phyloP scores from a whole-genome alignment of 2,113 vertebrate genomes.

The Parus major region DNA sequence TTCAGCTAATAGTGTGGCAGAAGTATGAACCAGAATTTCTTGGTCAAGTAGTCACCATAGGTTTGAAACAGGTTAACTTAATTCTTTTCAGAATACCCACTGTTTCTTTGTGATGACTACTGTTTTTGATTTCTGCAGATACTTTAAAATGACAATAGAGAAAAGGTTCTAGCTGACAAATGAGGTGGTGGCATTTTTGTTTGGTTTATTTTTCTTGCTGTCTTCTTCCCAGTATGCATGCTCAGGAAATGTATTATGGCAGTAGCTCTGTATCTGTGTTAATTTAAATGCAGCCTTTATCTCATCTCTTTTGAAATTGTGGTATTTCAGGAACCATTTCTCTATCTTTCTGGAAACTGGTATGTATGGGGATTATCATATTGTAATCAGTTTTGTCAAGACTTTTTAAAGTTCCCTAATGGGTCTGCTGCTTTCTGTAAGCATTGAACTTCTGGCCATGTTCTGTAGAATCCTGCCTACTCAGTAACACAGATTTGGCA shows the following conservation, averaged over 20 bases:
- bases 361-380: not conserved
- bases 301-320: not conserved
- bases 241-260: not conserved
- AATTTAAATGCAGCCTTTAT: not conserved
- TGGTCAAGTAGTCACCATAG: not conserved
- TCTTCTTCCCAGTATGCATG: accelerated
- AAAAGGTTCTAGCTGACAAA: not conserved
- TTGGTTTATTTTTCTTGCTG: not conserved
- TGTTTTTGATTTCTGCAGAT: not conserved
- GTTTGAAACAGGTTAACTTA: not conserved
- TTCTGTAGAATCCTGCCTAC: not conserved
- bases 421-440: not conserved
- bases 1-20: not conserved
- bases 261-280: not conserved
- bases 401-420: not conserved
- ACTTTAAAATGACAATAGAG: not conserved
- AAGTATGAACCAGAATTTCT: not conserved
- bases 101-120: not conserved
- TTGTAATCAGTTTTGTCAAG: not conserved
- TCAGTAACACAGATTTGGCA: not conserved
- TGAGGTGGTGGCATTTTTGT: not conserved
- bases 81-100: not conserved
- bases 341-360: not conserved
- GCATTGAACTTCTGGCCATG: not conserved
- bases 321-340: not conserved